Conservation (phyloP, 2,113 vertebrate genomes). For the Periophthalmus modestus region DNA sequence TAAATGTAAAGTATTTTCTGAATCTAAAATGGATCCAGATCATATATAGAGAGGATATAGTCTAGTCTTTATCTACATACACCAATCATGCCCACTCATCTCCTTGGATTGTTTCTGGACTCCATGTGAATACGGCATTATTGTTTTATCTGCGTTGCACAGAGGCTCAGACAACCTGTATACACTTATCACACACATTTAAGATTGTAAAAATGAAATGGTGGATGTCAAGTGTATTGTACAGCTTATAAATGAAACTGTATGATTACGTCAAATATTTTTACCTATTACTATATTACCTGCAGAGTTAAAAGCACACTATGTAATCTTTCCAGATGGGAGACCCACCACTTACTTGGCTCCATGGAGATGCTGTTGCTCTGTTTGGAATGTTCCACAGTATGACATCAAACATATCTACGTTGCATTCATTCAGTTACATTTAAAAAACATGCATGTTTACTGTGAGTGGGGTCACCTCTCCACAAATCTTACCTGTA, state of each 20-base stretch:
- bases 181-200: constrained; percentile 43
- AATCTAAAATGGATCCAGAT: too few species aligned
- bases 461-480: too few species aligned
- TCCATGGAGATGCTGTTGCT: too few species aligned
- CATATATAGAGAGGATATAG: too few species aligned
- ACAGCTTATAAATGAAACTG: constrained; percentile 42
- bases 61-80: background rate
- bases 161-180: constrained; percentile 37
- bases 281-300: constrained; percentile 54
- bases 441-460: too few species aligned
- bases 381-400: too few species aligned
- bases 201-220: constrained; percentile 55
- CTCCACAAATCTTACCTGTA: too few species aligned
- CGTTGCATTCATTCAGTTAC: too few species aligned
- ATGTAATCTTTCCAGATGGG: too few species aligned
- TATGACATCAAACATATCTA: too few species aligned
- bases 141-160: constrained; percentile 70
- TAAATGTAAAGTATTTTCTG: too few species aligned
- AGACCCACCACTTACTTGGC: too few species aligned
- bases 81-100: background rate
- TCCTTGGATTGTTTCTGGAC: background rate
- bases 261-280: constrained; percentile 56
- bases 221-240: constrained; percentile 51
- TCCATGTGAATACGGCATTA: constrained; percentile 15
- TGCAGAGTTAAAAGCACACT: background rate